These are phyloP conservation scores for Neopipo cinnamomea DNA, from an alignment of 2,113 vertebrate genomes.

Conservation along the genomic window DNA sequence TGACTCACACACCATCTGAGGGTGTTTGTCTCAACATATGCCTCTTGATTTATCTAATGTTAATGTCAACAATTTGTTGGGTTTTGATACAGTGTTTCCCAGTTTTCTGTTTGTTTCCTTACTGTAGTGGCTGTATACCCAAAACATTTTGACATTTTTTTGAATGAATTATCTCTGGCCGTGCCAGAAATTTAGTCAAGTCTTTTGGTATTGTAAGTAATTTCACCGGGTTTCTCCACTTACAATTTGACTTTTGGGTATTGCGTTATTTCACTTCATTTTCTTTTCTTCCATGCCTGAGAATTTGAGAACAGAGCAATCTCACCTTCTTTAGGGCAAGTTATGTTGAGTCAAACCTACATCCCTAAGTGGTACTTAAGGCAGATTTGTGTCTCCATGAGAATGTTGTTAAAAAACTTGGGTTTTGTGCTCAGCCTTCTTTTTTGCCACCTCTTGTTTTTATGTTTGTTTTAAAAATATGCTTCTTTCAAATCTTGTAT, in stretches of 20 bases:
- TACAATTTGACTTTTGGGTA: neutral
- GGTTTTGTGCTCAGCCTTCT: neutral
- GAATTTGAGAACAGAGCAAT: neutral
- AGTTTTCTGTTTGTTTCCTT: conserved; percentile 48
- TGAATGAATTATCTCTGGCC: neutral
- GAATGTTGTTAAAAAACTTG: neutral
- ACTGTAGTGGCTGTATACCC: neutral
- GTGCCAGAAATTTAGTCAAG: conserved; percentile 14
- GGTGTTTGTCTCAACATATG: conserved; percentile 54
- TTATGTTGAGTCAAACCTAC: neutral
- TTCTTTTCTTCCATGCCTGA: neutral
- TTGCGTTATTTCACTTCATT: neutral
- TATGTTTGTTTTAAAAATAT: neutral
- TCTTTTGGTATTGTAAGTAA: neutral
- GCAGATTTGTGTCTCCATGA: neutral
- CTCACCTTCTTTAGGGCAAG: neutral
- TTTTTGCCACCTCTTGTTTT: neutral
- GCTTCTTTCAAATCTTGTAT: neutral
- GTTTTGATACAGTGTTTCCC: conserved; percentile 14
- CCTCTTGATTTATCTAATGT: conserved; percentile 30
- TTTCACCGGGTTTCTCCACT: neutral
- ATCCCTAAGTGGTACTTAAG: neutral
- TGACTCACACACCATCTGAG: conserved; percentile 49
- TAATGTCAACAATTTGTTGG: conserved; percentile 13
- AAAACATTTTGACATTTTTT: conserved; percentile 24